Percentiles rank a stretch among this genome's conserved stretches.
phyloP scores from a whole-genome alignment of 2,113 vertebrate species.

The Archocentrus centrarchus region DNA sequence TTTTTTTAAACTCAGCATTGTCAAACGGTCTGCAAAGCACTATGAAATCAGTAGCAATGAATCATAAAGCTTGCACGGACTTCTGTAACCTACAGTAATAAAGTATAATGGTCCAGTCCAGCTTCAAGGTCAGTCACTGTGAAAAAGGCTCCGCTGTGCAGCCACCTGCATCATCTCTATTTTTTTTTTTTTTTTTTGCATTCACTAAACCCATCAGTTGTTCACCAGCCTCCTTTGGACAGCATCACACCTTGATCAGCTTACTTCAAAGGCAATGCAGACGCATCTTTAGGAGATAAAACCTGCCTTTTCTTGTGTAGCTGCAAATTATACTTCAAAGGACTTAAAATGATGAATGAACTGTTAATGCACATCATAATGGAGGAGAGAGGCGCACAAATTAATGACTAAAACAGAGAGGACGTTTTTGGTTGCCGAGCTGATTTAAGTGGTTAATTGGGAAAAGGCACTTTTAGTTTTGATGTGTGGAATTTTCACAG shows the following conservation, averaged over 20 bases:
- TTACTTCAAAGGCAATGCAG: slow-evolving; percentile 26
- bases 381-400: background rate
- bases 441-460: slow-evolving; percentile 38
- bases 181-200: background rate
- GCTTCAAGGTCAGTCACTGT: slow-evolving; percentile 65
- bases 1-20: slow-evolving; percentile 48
- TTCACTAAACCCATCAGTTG: slow-evolving; percentile 36
- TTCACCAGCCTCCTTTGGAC: background rate
- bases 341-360: slow-evolving; percentile 6
- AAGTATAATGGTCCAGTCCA: slow-evolving; percentile 63
- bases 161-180: slow-evolving; percentile 29
- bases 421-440: slow-evolving; percentile 5
- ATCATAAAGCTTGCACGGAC: slow-evolving; percentile 65
- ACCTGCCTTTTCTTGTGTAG: background rate
- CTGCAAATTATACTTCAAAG: slow-evolving; percentile 27
- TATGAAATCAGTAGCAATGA: slow-evolving; percentile 67
- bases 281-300: slow-evolving; percentile 3
- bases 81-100: slow-evolving; percentile 60
- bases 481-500: slow-evolving; percentile 24
- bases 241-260: slow-evolving; percentile 17
- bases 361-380: slow-evolving; percentile 1
- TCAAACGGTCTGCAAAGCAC: slow-evolving; percentile 71
- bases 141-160: slow-evolving; percentile 30
- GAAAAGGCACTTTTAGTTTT: slow-evolving; percentile 6
- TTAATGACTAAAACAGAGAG: background rate